Percentiles rank a stretch among this genome's conserved stretches.
Evolutionary conservation across 2,888 invertebrate species (phyloP).

Genomic region (Acronicta aceris): DNA sequence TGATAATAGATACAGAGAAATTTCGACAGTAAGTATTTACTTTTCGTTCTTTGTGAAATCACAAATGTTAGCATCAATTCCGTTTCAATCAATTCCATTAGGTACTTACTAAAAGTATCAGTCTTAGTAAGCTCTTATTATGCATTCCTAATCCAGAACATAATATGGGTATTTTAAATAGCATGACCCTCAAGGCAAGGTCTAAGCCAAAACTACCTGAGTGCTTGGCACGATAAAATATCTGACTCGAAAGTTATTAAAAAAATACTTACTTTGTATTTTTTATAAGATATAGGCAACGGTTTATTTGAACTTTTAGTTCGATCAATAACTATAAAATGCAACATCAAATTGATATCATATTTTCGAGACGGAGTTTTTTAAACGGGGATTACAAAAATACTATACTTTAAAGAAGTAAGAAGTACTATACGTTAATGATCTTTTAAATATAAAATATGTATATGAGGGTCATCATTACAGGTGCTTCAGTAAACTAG

Average conservation of each 20-base stretch:
- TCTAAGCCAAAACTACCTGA: too few relatives aligned
- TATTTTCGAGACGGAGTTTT: neutral
- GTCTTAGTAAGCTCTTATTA: constrained; percentile 47
- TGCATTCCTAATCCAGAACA: constrained; percentile 14
- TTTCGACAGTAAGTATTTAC: neutral
- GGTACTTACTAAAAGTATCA: constrained; percentile 27
- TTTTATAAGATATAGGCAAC: too few relatives aligned
- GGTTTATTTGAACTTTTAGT: too few relatives aligned
- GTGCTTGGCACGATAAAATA: too few relatives aligned
- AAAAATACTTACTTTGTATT: too few relatives aligned
- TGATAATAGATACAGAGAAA: neutral
- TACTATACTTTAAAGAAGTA: too few relatives aligned
- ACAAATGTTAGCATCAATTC: neutral
- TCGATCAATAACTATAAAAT: too few relatives aligned
- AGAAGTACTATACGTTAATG: too few relatives aligned
- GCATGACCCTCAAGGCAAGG: constrained; percentile 9
- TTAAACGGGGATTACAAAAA: too few relatives aligned
- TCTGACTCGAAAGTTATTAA: too few relatives aligned
- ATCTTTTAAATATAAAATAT: too few relatives aligned
- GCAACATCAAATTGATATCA: neutral
- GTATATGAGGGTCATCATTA: too few relatives aligned
- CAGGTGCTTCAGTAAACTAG: constrained; percentile 18
- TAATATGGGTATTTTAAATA: neutral
- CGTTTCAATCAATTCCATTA: constrained; percentile 1
- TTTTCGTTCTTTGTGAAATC: neutral